Evolutionary conservation across 2,888 invertebrate species (phyloP), one percentile per base, ranked within the genome.

Genomic region (Salticus scenicus): DNA sequence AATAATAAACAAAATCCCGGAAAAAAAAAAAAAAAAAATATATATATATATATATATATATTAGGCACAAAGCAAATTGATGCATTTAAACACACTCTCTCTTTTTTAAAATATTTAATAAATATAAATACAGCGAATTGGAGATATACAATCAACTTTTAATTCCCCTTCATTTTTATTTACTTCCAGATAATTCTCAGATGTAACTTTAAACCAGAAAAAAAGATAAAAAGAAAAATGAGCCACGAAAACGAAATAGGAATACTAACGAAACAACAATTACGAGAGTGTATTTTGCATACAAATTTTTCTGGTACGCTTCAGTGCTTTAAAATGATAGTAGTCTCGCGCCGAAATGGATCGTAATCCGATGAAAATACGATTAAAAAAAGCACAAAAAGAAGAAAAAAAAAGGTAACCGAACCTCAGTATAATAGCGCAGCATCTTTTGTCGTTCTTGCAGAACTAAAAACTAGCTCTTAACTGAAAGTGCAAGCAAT

Each of bases 391-490:
- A 14, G 24, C 20, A 57, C 20, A 42, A 24, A 27, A 42, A 42
- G 27, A 27, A 12, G 28, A 5, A 42, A 28, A 70, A 42, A 64
- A 20, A 70, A 24, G 70, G 70, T 70, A 42, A 70, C 42, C 42
- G 42, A 70, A 33, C 70, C 42, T 70, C 24, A 17, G 7, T 17
- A 42, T 28, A 70, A 70, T 41, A 70, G 37, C 28, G 5, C n/a
- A 30, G 76, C 76, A 83, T 77, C 77, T 77, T 82, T 37, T 76
- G 57, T 77, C 77, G 77, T 47, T 84, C 76, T 77, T 17, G 83
- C 73, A 77, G 77, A 84, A 84, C 83, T 84, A 84, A 84, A 77
- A 67, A 33, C 33, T 33, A 30, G 20, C 64, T 69, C 30, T 71
- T 66, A 27, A 66, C 73, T 72, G 30, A 75, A 47, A 75, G 28